These are phyloP conservation scores for Pipistrellus pygmaeus DNA, from an alignment of 2,797 vertebrate genomes.

Conservation along the genomic window DNA sequence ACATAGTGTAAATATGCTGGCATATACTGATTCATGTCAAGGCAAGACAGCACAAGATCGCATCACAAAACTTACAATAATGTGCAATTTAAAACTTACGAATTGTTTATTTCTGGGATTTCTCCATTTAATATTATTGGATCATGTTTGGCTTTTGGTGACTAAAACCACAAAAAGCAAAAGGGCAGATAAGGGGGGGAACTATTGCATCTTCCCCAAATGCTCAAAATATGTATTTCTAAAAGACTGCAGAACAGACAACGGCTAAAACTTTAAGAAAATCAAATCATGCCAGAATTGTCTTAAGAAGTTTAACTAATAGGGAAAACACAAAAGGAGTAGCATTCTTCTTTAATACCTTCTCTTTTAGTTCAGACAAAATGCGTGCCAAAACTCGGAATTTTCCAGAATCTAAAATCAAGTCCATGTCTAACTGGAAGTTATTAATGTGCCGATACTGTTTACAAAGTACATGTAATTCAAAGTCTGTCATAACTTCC, in stretches of 20 bases:
- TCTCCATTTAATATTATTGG: neutral
- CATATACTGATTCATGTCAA: neutral
- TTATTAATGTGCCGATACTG: conserved; percentile 92
- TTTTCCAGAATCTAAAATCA: conserved; percentile 97
- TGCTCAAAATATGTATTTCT: neutral
- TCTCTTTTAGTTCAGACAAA: conserved; percentile 92
- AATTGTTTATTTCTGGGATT: neutral
- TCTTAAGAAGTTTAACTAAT: neutral
- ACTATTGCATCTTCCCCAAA: neutral
- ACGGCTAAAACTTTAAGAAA: neutral
- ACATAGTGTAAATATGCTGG: neutral
- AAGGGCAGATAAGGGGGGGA: neutral
- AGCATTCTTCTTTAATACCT: conserved; percentile 84
- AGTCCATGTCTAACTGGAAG: conserved; percentile 91
- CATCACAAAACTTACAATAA: neutral
- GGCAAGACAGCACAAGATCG: neutral
- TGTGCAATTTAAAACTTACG: neutral
- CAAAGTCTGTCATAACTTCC: conserved; percentile 99
- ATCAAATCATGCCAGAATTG: conserved; percentile 6
- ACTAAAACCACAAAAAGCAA: neutral
- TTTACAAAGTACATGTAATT: conserved; percentile 95
- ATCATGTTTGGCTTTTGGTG: neutral
- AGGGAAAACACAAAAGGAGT: neutral
- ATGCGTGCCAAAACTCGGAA: conserved; percentile 91
- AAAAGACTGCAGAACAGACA: neutral